Percentiles rank a stretch among this genome's conserved stretches.
Conservation (phyloP, 1,140 invertebrate species). For the Drosophila tropicalis region DNA sequence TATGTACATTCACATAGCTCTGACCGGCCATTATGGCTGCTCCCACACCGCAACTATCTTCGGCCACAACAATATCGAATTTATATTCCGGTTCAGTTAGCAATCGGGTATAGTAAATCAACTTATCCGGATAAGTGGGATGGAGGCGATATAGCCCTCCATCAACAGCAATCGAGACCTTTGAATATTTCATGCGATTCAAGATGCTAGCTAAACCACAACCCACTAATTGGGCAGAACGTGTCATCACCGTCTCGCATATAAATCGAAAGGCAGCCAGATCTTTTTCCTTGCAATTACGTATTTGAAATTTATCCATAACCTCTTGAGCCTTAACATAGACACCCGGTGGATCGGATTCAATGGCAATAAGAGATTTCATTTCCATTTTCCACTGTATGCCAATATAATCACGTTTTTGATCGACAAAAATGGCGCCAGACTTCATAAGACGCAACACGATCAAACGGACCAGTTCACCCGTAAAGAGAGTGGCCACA, state of each 20-base stretch:
- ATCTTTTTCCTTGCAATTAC: conserved; percentile 91
- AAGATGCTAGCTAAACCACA: conserved; percentile 92
- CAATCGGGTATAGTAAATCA: conserved; percentile 29
- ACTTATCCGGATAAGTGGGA: conserved; percentile 84
- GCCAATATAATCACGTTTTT: conserved; percentile 45
- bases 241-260: conserved; percentile 93
- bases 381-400: conserved; percentile 88
- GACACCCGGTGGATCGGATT: conserved; percentile 90
- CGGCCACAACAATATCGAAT: conserved; percentile 46
- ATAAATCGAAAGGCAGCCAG: conserved; percentile 94
- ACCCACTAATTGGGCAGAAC: conserved; percentile 96
- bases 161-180: conserved; percentile 97
- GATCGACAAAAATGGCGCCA: conserved; percentile 44
- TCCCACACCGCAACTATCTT: conserved; percentile 63
- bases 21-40: conserved; percentile 62
- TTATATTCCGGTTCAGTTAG: conserved; percentile 21
- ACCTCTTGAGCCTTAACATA: conserved; percentile 93
- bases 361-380: conserved; percentile 98
- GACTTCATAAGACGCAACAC: conserved; percentile 44
- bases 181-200: conserved; percentile 92
- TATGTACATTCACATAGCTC: conserved; percentile 23
- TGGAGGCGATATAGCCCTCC: conserved; percentile 99
- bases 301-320: conserved; percentile 92
- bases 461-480: conserved; percentile 88
- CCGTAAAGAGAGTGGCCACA: conserved; percentile 96